Evolutionary conservation across 2,888 invertebrate genomes (phyloP), one percentile per base, ranked within the genome.

Genomic region (Chrysina gloriosa): DNA sequence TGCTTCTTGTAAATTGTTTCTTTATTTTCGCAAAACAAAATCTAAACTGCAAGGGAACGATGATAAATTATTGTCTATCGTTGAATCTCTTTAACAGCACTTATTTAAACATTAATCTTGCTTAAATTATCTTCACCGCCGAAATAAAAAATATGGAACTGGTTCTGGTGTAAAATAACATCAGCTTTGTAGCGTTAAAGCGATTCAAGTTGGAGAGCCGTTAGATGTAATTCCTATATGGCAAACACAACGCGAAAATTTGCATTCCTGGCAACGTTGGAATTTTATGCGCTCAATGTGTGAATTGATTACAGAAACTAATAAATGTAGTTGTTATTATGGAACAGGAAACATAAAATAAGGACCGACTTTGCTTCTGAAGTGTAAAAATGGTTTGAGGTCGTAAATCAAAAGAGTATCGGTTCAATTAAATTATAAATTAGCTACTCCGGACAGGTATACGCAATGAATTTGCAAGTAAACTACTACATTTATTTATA

Each of bases 91-190:
- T 61, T 61, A 61, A 61, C 58, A 61, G 58, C 58, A 61, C 45
- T 61, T 61, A 61, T 45, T 42, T 61, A 61, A 42, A 61, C 58
- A 61, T 61, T 61, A 61, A 61, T 61, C 58, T 61, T 61, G 58
- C 58, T 61, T 61, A 61, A 61, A 61, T 61, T 61, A 61, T 61
- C 58, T 61, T 9, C n/a, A 29, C 9, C 58, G 58, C 27, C 42
- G 42, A 6, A 61, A 42, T 42, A 61, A 61, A 45, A 61, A 61
- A 45, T 42, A 61, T 61, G 2, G 19, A 27, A 61, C 58, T 61
- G 58, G 58, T 61, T 61, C 39, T 52, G 42, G 42, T 42, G 58
- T 61, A 61, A 61, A 61, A 61, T 61, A 61, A 42, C 58, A 42
- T 27, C 42, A 42, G 42, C 58, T 61, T 42, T 25, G 42, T 42